Conservation (phyloP, 1,140 invertebrate species). For the Steinernema khuongi region DNA sequence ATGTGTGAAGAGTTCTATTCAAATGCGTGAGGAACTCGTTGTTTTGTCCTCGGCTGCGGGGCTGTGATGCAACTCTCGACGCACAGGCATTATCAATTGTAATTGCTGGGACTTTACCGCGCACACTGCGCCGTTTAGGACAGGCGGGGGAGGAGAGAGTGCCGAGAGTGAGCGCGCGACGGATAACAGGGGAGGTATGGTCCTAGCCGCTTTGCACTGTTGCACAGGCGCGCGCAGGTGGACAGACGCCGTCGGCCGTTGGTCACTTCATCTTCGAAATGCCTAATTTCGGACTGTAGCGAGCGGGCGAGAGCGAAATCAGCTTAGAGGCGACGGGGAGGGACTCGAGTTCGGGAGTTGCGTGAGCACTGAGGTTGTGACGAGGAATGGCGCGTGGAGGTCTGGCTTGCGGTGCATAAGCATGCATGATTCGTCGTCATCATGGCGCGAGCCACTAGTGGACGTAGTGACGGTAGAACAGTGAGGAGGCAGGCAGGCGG, state of each 20-base stretch:
- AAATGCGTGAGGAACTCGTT: neutral
- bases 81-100: neutral
- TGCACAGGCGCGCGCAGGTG: neutral
- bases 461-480: neutral
- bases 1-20: too few species aligned
- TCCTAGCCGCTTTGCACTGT: neutral
- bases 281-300: too few species aligned
- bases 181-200: neutral
- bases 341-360: neutral
- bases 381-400: neutral
- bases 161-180: neutral
- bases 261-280: neutral
- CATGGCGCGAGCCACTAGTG: neutral
- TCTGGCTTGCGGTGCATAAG: neutral
- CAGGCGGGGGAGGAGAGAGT: neutral
- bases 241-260: neutral
- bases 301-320: too few species aligned
- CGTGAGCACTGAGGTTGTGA: neutral
- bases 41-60: too few species aligned
- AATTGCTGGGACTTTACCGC: neutral
- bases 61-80: neutral
- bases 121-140: neutral
- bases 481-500: neutral
- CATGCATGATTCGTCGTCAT: neutral
- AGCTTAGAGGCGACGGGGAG: neutral